Evolutionary conservation across 2,888 invertebrate genomes (phyloP).

Genomic region (Apamea monoglypha): DNA sequence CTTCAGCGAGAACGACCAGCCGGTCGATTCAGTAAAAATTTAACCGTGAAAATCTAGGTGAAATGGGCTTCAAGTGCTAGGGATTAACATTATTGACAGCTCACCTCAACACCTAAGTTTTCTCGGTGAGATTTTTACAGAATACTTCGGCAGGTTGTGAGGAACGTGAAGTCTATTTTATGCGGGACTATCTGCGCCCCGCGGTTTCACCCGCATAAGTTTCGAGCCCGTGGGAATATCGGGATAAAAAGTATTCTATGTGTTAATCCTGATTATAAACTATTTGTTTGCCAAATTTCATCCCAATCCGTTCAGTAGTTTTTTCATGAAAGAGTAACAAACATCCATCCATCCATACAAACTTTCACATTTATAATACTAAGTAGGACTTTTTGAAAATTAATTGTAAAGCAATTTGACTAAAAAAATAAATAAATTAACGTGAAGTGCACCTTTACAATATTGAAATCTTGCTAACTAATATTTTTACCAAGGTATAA

Average conservation of each 20-base stretch:
- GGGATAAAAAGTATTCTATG: neutral
- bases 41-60: too few species aligned
- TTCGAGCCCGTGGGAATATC: neutral
- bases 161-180: too few species aligned
- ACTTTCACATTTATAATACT: neutral
- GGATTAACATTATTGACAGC: too few species aligned
- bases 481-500: neutral
- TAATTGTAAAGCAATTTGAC: neutral
- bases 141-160: too few species aligned
- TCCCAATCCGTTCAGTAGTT: too few species aligned
- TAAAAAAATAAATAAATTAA: neutral
- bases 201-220: neutral
- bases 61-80: too few species aligned
- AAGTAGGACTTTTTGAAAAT: too few species aligned
- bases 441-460: neutral
- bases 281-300: too few species aligned
- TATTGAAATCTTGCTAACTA: neutral
- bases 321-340: neutral
- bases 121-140: too few species aligned
- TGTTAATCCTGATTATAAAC: neutral
- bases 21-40: too few species aligned
- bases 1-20: neutral
- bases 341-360: neutral
- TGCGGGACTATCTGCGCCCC: neutral
- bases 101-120: too few species aligned